A percentile compares a stretch with the other conserved stretches of the same genome.
phyloP scores from a whole-genome alignment of 2,797 vertebrate genomes.

The Alauda arvensis region DNA sequence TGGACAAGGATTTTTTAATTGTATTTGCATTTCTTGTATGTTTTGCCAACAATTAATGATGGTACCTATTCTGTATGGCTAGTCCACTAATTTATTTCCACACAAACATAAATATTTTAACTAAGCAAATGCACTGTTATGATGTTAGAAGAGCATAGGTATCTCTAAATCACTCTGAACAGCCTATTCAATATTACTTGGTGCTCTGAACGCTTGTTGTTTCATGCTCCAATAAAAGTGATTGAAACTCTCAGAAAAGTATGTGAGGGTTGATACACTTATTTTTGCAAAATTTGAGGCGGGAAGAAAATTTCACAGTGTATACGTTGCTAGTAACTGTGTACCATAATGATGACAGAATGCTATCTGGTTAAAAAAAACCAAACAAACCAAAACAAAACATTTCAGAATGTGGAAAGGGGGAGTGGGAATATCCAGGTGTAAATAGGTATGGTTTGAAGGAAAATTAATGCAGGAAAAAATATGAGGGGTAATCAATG shows the following conservation, averaged over 20 bases:
- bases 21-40: not conserved
- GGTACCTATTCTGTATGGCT: rapidly evolving
- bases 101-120: not conserved
- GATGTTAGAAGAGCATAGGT: not conserved
- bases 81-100: not conserved
- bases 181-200: not conserved
- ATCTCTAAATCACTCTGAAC: not conserved
- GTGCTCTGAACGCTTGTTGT: not conserved
- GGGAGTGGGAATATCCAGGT: not conserved
- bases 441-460: not conserved
- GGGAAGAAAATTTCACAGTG: not conserved
- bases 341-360: not conserved
- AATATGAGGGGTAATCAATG: not conserved
- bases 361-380: not conserved
- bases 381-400: not conserved
- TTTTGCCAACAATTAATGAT: not conserved
- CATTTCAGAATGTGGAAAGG: not conserved
- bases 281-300: not conserved
- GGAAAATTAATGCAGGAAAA: not conserved
- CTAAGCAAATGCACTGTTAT: not conserved
- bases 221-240: rapidly evolving
- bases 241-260: not conserved
- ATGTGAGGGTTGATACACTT: not conserved
- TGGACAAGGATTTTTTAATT: not conserved
- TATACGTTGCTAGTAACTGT: not conserved